Percentiles rank a stretch among this genome's conserved stretches.
phyloP scores from a whole-genome alignment of 2,113 vertebrate species.

The Melanerpes formicivorus region DNA sequence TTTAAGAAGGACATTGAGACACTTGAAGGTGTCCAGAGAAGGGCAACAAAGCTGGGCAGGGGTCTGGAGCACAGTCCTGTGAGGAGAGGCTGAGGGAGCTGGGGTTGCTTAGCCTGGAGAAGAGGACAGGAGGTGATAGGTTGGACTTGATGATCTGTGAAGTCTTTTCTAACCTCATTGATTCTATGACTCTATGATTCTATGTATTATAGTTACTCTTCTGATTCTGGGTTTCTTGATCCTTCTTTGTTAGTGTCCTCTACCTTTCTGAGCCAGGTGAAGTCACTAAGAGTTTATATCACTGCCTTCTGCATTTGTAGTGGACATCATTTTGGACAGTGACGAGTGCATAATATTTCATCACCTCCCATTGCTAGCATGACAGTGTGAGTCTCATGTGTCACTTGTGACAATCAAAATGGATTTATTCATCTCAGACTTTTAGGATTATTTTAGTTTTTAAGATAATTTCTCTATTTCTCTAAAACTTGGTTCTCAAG shows the following conservation, averaged over 20 bases:
- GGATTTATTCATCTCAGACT: neutral
- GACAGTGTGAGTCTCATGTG: neutral
- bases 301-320: neutral
- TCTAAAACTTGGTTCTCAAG: neutral
- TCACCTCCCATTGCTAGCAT: neutral
- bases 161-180: no score
- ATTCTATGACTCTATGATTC: no score
- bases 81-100: no score
- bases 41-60: no score
- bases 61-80: no score
- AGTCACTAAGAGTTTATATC: neutral
- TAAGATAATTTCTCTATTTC: neutral
- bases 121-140: no score
- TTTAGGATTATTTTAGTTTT: neutral
- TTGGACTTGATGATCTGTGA: no score
- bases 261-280: neutral
- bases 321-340: neutral
- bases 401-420: neutral
- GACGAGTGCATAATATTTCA: neutral
- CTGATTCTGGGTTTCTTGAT: neutral
- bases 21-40: no score
- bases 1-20: no score
- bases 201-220: neutral
- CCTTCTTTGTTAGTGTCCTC: neutral
- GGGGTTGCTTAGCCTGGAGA: no score